phyloP scores from a whole-genome alignment of 2,888 invertebrate species.

The Leuctra nigra region DNA sequence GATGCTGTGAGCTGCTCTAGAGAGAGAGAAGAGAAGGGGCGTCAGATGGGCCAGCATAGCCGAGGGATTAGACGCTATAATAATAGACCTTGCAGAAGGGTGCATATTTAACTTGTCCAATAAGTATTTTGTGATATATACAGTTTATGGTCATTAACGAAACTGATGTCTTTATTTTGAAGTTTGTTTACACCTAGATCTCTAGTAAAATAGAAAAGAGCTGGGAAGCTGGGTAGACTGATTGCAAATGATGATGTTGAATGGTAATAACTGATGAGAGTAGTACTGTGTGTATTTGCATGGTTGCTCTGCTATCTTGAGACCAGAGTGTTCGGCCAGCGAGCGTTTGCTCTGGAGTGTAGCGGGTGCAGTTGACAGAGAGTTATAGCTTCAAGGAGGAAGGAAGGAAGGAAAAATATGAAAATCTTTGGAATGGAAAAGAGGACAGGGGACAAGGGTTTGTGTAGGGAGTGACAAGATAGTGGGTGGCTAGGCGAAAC shows the following conservation, averaged over 20 bases:
- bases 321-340: constrained; percentile 16
- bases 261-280: too few species aligned
- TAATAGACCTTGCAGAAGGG: not conserved
- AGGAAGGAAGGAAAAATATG: constrained; percentile 20
- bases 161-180: too few species aligned
- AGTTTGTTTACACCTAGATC: too few species aligned
- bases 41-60: constrained; percentile 20
- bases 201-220: too few species aligned
- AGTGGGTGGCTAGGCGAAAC: not conserved
- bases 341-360: not conserved
- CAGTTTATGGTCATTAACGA: too few species aligned
- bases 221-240: too few species aligned
- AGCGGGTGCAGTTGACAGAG: constrained; percentile 19
- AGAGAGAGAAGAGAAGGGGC: constrained; percentile 16
- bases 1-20: not conserved
- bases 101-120: too few species aligned
- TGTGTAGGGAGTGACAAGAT: not conserved
- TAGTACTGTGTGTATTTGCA: too few species aligned
- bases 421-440: constrained; percentile 21
- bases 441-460: constrained; percentile 8
- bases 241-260: too few species aligned
- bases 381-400: constrained; percentile 11
- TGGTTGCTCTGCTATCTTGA: too few species aligned
- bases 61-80: not conserved
- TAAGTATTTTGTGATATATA: too few species aligned